phyloP scores from a whole-genome alignment of 2,113 vertebrate genomes.

The Megalops atlanticus region DNA sequence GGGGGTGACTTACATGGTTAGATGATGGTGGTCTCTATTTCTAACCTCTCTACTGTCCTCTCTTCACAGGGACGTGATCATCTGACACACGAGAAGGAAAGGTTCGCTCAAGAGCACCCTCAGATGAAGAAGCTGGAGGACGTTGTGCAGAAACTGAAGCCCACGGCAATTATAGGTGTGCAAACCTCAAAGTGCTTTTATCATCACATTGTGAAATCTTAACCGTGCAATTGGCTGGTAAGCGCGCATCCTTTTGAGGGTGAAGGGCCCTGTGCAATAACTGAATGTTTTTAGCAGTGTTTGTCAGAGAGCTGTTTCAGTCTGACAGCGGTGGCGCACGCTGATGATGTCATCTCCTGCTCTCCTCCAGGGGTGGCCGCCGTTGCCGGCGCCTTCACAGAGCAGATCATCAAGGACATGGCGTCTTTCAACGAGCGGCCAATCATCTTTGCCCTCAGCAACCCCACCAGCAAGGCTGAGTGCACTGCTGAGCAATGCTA shows the following conservation, averaged over 20 bases:
- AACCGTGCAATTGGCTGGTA: neutral
- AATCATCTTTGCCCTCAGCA: slow-evolving; percentile 96
- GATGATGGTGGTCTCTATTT: neutral
- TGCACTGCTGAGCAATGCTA: slow-evolving; percentile 97
- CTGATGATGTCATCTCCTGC: slow-evolving; percentile 23
- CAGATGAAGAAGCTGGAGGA: slow-evolving; percentile 87
- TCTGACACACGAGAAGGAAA: slow-evolving; percentile 85
- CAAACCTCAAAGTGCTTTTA: neutral
- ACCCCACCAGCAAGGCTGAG: slow-evolving; percentile 97
- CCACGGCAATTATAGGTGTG: slow-evolving; percentile 91
- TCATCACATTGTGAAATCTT: neutral
- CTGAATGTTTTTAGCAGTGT: neutral
- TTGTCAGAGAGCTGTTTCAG: neutral
- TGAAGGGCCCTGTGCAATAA: no score
- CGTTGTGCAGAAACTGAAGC: slow-evolving; percentile 82
- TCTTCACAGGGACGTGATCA: slow-evolving; percentile 78
- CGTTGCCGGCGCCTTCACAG: slow-evolving; percentile 85
- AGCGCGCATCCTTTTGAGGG: neutral
- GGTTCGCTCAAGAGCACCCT: slow-evolving; percentile 84
- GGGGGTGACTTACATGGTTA: neutral
- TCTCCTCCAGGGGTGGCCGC: slow-evolving; percentile 85
- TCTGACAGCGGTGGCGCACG: neutral
- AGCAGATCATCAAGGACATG: slow-evolving; percentile 89
- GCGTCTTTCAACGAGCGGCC: slow-evolving; percentile 85
- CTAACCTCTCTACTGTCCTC: slow-evolving; percentile 3